Evolutionary conservation across 2,113 vertebrate genomes (phyloP).

Genomic region (Xiphophorus maculatus): DNA sequence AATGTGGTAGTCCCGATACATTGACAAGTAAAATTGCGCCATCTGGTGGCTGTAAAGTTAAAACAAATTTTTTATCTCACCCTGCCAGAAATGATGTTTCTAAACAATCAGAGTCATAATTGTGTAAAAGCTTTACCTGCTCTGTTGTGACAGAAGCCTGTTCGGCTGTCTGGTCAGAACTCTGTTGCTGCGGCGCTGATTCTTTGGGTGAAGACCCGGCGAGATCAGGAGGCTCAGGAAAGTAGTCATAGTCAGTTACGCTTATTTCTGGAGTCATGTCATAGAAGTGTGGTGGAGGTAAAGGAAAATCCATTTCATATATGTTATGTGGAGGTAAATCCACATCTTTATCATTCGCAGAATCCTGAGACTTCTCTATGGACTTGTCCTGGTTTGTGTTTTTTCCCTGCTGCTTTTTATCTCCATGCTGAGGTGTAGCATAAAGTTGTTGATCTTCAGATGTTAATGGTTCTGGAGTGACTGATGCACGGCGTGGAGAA

Average conservation of each 20-base stretch:
- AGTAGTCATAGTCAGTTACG: not conserved
- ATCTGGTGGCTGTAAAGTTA: conserved; percentile 33
- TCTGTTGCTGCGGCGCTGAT: not conserved
- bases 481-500: not conserved
- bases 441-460: not conserved
- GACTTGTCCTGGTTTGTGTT: not conserved
- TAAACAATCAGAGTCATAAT: not conserved
- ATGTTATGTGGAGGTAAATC: conserved; percentile 25
- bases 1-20: not conserved
- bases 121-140: conserved; percentile 24
- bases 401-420: conserved; percentile 3
- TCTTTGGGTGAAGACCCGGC: not conserved
- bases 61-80: not conserved
- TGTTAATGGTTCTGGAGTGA: not conserved
- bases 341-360: not conserved
- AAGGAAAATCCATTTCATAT: conserved; percentile 31
- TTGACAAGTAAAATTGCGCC: conserved; percentile 1
- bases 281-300: conserved; percentile 53
- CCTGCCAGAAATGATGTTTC: too few species aligned
- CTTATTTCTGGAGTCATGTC: conserved; percentile 61
- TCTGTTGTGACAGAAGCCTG: not conserved
- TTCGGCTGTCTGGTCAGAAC: not conserved
- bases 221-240: not conserved
- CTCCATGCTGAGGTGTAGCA: conserved; percentile 16
- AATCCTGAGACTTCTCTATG: not conserved